Conservation (phyloP, 2,113 vertebrate species). For the Heterocephalus glaber region DNA sequence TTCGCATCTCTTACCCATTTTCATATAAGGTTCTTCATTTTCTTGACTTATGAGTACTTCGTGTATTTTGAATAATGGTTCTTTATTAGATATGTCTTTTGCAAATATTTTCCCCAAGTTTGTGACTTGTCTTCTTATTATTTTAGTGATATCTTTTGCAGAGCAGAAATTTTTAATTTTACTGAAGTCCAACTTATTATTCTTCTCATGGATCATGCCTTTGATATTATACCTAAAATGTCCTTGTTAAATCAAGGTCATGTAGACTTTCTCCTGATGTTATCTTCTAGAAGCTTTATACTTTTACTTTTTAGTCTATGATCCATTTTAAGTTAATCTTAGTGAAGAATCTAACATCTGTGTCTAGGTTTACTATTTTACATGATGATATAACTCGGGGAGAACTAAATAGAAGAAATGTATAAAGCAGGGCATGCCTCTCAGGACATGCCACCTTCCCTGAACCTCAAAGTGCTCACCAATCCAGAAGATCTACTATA, state of each 20-base stretch:
- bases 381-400: neutral
- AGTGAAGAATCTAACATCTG: neutral
- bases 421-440: neutral
- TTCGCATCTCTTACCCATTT: neutral
- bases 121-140: neutral
- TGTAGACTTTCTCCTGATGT: neutral
- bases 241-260: neutral
- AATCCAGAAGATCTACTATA: neutral
- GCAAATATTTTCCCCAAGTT: slow-evolving; percentile 7
- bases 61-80: neutral
- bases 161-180: neutral
- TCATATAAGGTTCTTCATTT: neutral
- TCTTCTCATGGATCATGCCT: neutral
- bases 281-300: neutral
- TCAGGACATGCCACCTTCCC: neutral
- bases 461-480: neutral
- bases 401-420: neutral
- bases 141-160: neutral
- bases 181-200: neutral
- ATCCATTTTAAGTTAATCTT: neutral
- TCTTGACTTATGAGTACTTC: neutral
- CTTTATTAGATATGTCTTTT: neutral
- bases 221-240: neutral
- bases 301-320: neutral
- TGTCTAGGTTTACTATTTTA: neutral